Base-by-base conservation (phyloP, 2,888 invertebrate species). In the Luperina testacea region DNA sequence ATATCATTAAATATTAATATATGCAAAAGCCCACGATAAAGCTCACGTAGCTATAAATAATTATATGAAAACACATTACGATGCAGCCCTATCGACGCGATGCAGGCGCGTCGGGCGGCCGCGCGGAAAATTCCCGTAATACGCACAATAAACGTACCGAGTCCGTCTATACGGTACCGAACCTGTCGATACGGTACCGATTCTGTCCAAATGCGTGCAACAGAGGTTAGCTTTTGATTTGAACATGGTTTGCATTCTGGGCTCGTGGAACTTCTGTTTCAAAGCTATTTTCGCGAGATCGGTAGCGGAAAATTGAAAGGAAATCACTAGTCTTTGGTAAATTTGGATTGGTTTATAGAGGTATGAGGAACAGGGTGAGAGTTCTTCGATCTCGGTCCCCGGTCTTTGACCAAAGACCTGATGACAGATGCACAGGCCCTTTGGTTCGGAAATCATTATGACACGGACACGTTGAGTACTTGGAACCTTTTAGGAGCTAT, bases 121-220 rank as follows among this genome's bases (percentile, higher is more conserved):
- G 85, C 65, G 78, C 61, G 90, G 90, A 90, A 90, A 90, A 90
- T 90, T 82, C 88, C 80, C 80, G 84, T 89, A 84, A 88, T 87
- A 88, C 86, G 82, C 63, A 78, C 64, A 73, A 27, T 45, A 59
- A 38, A 61, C 48, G 24, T 32, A 61, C 42, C 51, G 8, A 59
- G 20, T 5, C 11, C 48, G 17, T 48, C 9, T 5, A 11, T 1
- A 24, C 61, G 13, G 8, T 75, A 32, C 72, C 20, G 2, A 48
- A 11, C 0, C 6, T 32, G 17, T 17, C 24, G 24, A 69, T 57
- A 72, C 2, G n/a, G 11, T 63, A 48, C 45, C 5, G 0, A 42
- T 15, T 15, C 17, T 27, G 17, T 38, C 32, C 17, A 64, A 64
- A 61, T 51, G 11, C 20, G 24, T 73, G 24, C 4, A 27, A 2